Percentiles rank a stretch among this genome's conserved stretches.
Conservation (phyloP, 2,888 invertebrate genomes). For the Mylabris sibirica region DNA sequence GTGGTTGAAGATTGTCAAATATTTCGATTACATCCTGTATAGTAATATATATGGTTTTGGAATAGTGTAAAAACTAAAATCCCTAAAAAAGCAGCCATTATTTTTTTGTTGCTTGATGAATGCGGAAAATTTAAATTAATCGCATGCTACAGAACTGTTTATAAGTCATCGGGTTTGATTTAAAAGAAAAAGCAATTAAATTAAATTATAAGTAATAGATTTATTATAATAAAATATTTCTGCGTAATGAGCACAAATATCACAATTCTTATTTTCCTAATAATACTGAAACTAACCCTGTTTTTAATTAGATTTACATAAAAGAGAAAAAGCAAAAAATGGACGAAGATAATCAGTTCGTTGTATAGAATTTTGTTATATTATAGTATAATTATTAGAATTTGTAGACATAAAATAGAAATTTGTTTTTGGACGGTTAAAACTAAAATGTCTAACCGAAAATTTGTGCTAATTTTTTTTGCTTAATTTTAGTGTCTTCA, state of each 20-base stretch:
- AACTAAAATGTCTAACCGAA: not conserved
- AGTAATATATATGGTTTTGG: too few species aligned
- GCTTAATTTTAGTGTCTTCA: not conserved
- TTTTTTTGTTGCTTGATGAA: too few species aligned
- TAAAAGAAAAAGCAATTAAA: too few species aligned
- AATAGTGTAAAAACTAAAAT: too few species aligned
- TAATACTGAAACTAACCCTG: constrained; percentile 35
- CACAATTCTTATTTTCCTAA: constrained; percentile 23
- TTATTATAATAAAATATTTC: constrained; percentile 26
- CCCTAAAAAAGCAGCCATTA: too few species aligned
- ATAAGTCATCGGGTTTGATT: too few species aligned
- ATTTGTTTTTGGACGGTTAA: not conserved
- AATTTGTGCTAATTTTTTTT: not conserved
- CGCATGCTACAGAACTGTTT: too few species aligned
- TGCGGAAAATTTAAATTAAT: too few species aligned
- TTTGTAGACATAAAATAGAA: not conserved
- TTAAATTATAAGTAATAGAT: too few species aligned
- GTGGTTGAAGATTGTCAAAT: too few species aligned
- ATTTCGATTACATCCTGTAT: too few species aligned
- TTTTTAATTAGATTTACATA: constrained; percentile 1
- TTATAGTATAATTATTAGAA: too few species aligned
- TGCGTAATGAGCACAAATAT: constrained; percentile 30
- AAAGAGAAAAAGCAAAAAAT: not conserved
- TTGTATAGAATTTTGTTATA: not conserved
- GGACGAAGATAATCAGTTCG: constrained; percentile 10